Conservation (phyloP, 2,797 vertebrate species). For the Aldrovandia affinis region DNA sequence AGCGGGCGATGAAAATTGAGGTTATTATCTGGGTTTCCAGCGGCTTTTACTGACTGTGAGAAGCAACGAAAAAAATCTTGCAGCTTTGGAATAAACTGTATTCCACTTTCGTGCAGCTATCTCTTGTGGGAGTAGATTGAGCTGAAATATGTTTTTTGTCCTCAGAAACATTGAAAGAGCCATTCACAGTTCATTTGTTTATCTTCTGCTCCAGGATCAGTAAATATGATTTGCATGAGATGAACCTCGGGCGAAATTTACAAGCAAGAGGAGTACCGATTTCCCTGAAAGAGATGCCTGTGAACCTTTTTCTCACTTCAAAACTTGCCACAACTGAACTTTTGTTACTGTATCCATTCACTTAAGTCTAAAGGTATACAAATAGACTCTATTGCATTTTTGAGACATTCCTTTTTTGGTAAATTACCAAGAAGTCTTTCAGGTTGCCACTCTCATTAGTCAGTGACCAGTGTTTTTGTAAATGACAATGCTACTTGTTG, state of each 20-base stretch:
- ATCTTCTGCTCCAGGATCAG: background rate
- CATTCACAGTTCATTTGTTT: background rate
- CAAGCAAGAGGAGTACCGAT: background rate
- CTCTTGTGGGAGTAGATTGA: background rate
- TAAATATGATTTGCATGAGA: background rate
- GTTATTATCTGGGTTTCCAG: background rate
- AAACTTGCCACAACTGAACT: background rate
- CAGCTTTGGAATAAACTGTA: background rate
- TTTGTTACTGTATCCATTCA: background rate
- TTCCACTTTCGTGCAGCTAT: background rate
- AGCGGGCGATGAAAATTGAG: background rate
- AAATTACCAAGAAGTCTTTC: background rate
- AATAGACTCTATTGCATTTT: background rate
- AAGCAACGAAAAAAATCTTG: background rate
- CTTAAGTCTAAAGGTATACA: background rate
- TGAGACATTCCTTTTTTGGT: background rate
- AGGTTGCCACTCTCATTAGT: background rate
- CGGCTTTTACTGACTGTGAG: background rate
- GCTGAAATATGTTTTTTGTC: background rate
- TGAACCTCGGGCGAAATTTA: background rate
- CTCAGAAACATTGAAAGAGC: background rate
- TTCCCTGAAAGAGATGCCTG: background rate
- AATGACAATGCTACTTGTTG: background rate
- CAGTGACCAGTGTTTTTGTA: background rate
- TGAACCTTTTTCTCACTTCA: background rate